Evolutionary conservation across 1,140 invertebrate species (phyloP), one percentile per base, ranked within the genome.

Genomic region (Plectrocnemia conspersa): DNA sequence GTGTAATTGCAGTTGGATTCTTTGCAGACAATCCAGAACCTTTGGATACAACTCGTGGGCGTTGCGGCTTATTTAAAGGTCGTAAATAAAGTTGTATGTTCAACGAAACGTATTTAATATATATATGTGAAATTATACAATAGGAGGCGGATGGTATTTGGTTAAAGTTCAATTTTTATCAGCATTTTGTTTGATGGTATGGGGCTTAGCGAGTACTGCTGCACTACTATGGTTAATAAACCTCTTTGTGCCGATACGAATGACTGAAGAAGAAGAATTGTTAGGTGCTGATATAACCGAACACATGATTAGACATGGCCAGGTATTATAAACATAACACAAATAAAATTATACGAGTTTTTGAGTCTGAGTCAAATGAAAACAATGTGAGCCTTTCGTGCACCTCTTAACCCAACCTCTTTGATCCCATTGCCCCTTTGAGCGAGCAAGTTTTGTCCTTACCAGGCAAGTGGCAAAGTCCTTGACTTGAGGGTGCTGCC

Each of bases 261-360:
- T 94, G 88, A 79, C 83, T 41, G 79, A 83, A 1, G 81, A 89
- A 53, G 88, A 91, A 46, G 91, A 95, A 68, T 72, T 93, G 15
- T 66, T 93, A 1, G 91, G 91, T 2, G 91, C 91, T 10, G 91
- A 94, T 77, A 75, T 93, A 11, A 84, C 86, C 1, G 91, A 94
- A 66, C 92, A 94, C 71, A 79, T 81, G 40, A 84, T 94, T 46
- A 71, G 73, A 59, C 79, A 83, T 64, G 72, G 77, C 22, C 70
- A 79, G 65, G 80, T 82, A 35, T 23, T 33, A n/a, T n/a, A n/a
- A n/a, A 11, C 33, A 19, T 52, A 36, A 19, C n/a, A 19, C 13
- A 22, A 5, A 10, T 24, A 22, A 7, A 10, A 11, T 11, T 19
- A 10, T 46, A 46, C 13, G 10, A 10, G 10, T 6, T 27, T 27